These are phyloP conservation scores for Aphodius sticticus DNA, from an alignment of 2,888 invertebrate genomes.

Conservation along the genomic window DNA sequence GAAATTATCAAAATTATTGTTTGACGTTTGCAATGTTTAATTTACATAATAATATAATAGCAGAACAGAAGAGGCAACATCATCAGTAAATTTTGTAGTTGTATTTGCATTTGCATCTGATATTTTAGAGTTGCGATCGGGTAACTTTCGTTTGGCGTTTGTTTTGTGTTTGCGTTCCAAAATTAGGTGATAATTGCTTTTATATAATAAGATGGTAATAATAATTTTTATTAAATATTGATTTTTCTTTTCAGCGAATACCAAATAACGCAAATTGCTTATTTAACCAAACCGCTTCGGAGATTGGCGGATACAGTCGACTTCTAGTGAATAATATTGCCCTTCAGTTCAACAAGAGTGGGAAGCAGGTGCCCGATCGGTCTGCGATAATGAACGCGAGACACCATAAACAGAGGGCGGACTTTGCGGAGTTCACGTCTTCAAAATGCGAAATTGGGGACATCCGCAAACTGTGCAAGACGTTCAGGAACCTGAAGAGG, in stretches of 20 bases:
- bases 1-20: no score
- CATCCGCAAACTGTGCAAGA: neutral
- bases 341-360: slow-evolving; percentile 21
- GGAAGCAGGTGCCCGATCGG: slow-evolving; percentile 13
- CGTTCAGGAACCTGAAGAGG: neutral
- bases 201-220: no score
- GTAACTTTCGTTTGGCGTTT: no score
- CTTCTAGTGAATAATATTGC: slow-evolving; percentile 9
- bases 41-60: no score
- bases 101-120: no score
- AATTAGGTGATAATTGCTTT: no score
- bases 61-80: no score
- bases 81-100: no score
- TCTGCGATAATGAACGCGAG: slow-evolving; percentile 14
- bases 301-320: neutral
- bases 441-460: neutral
- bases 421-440: neutral
- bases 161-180: no score
- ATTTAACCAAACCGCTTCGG: neutral
- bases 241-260: slow-evolving; percentile 46
- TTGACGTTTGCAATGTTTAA: no score
- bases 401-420: slow-evolving; percentile 6
- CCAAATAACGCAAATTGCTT: slow-evolving; percentile 9
- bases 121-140: no score
- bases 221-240: slow-evolving; percentile 34